These are phyloP conservation scores for Ceratina calcarata DNA, from an alignment of 1,140 invertebrate genomes.

Conservation along the genomic window DNA sequence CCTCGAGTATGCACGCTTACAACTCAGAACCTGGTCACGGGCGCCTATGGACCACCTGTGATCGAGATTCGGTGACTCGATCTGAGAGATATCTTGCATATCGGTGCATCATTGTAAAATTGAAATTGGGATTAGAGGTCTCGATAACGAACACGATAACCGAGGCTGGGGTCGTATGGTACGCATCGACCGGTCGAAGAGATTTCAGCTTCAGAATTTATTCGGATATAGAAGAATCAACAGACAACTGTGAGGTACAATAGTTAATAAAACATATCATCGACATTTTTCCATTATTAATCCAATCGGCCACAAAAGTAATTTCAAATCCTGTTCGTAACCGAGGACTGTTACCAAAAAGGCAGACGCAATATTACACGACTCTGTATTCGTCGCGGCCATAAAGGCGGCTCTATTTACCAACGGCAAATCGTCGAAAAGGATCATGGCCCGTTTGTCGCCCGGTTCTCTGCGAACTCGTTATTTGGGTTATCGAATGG, in stretches of 20 bases:
- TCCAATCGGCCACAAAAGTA: too few species aligned
- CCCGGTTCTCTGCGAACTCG: slow-evolving; percentile 50
- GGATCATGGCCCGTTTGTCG: slow-evolving; percentile 50
- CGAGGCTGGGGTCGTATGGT: too few species aligned
- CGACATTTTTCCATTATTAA: too few species aligned
- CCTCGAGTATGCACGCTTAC: not conserved
- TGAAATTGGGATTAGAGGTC: too few species aligned
- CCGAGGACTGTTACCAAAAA: not conserved
- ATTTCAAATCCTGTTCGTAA: not conserved
- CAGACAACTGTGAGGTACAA: too few species aligned
- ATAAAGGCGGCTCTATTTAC: slow-evolving; percentile 43
- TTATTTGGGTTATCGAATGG: slow-evolving; percentile 63
- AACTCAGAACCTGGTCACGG: not conserved
- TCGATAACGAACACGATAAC: too few species aligned
- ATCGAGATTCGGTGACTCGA: not conserved
- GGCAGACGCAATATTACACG: slow-evolving; percentile 5
- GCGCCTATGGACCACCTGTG: not conserved
- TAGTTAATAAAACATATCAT: too few species aligned
- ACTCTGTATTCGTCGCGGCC: not conserved
- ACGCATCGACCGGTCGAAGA: too few species aligned
- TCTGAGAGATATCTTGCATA: not conserved
- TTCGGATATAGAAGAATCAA: too few species aligned
- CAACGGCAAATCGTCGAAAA: slow-evolving; percentile 41
- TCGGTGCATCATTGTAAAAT: not conserved
- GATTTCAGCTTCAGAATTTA: too few species aligned